Evolutionary conservation across 23 tunicate species (phyloP).

Genomic region (Trididemnum clinides): DNA sequence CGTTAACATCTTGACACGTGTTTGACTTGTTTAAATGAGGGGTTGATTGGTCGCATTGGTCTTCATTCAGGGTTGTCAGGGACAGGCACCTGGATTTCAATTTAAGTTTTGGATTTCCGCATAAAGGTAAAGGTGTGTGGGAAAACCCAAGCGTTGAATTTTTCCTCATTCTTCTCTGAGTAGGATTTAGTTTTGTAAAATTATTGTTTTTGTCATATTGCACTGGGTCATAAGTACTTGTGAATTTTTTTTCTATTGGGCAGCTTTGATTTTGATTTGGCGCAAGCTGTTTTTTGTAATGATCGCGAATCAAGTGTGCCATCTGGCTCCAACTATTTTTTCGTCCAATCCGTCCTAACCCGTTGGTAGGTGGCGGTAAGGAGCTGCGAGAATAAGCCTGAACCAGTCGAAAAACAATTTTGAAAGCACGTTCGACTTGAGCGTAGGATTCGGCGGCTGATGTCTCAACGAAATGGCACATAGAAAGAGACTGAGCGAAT

Average conservation of each 20-base stretch:
- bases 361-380: slow-evolving; percentile 11
- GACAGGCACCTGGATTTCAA: slow-evolving; percentile 30
- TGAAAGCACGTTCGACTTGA: slow-evolving; percentile 37
- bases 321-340: slow-evolving; percentile 44
- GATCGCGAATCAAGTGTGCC: slow-evolving; percentile 54
- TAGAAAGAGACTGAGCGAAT: slow-evolving; percentile 21
- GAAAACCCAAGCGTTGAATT: background rate
- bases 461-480: slow-evolving; percentile 44
- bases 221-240: background rate
- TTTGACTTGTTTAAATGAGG: background rate
- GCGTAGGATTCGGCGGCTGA: slow-evolving; percentile 63
- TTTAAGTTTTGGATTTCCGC: background rate
- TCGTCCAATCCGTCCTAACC: background rate
- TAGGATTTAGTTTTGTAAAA: background rate
- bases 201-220: slow-evolving; percentile 46
- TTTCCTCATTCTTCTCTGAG: background rate
- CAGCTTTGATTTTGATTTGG: background rate
- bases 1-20: background rate
- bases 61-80: slow-evolving; percentile 40
- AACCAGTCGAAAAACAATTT: slow-evolving; percentile 30
- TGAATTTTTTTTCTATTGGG: background rate
- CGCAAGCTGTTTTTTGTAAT: background rate
- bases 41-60: background rate
- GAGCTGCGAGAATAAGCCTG: background rate
- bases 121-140: background rate